Percentiles rank a stretch among this genome's conserved stretches.
These are phyloP conservation scores for Parus major DNA, from an alignment of 2,113 vertebrate species.

Conservation along the genomic window DNA sequence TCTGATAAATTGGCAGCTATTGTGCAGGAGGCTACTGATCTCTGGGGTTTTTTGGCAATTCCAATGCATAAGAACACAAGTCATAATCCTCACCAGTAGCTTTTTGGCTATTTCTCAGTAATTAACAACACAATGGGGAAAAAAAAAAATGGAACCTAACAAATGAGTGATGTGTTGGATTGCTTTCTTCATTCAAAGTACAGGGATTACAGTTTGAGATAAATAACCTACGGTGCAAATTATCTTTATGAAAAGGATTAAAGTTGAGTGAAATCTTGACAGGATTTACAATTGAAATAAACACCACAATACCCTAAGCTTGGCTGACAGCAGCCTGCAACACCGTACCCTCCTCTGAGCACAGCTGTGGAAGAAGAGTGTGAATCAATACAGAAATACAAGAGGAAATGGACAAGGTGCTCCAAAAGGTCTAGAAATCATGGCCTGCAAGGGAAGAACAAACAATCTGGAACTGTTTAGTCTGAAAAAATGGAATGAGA, in stretches of 20 bases:
- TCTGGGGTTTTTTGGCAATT: background rate
- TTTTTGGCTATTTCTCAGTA: background rate
- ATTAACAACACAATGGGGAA: background rate
- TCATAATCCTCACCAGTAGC: background rate
- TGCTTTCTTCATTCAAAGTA: fast-evolving
- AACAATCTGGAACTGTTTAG: background rate
- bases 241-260: background rate
- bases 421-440: background rate
- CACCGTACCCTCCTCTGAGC: background rate
- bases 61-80: background rate
- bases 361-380: background rate
- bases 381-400: background rate
- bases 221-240: fast-evolving
- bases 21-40: background rate
- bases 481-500: background rate
- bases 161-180: background rate
- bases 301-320: background rate
- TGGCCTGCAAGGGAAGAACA: background rate
- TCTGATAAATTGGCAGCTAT: background rate
- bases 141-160: background rate
- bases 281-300: background rate
- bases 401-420: background rate
- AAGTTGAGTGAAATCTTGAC: background rate
- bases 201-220: background rate
- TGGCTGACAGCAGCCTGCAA: background rate